phyloP scores from a whole-genome alignment of 2,888 invertebrate species.

The Trichogramma dendrolimi region DNA sequence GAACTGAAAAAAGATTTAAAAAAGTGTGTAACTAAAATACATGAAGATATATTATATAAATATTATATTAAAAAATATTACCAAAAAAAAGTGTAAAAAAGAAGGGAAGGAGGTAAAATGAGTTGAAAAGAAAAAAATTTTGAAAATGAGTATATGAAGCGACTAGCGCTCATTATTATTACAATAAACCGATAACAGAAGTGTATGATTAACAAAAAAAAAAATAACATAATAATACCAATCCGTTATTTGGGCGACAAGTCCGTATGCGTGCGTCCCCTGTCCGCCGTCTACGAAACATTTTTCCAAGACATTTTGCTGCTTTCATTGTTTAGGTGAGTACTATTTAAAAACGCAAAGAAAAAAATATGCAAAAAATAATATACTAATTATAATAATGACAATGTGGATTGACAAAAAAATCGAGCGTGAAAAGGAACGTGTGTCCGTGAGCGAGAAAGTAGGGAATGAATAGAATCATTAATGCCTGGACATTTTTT shows the following conservation, averaged over 20 bases:
- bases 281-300: constrained; percentile 34
- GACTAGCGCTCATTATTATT: constrained; percentile 27
- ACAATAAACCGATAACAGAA: constrained; percentile 11
- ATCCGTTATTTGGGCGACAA: constrained; percentile 21
- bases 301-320: constrained; percentile 44
- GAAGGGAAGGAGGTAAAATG: constrained; percentile 15
- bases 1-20: constrained; percentile 5
- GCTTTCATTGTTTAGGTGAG: constrained; percentile 51
- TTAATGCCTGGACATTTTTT: constrained; percentile 11
- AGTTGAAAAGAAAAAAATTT: constrained; percentile 6
- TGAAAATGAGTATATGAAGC: constrained; percentile 21
- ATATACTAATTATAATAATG: too few relatives aligned
- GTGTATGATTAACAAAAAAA: constrained; percentile 13
- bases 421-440: constrained; percentile 17
- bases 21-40: constrained; percentile 3
- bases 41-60: not conserved
- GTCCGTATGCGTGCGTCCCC: constrained; percentile 11
- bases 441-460: constrained; percentile 6
- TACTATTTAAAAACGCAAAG: constrained; percentile 34
- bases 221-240: constrained; percentile 4
- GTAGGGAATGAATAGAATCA: constrained; percentile 11
- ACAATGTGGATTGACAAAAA: constrained; percentile 6
- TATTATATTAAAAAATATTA: constrained; percentile 14
- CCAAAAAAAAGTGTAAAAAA: constrained; percentile 19
- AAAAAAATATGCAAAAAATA: constrained; percentile 21